phyloP scores from a whole-genome alignment of 2,113 vertebrate species.

The Sphyrna mokarran region DNA sequence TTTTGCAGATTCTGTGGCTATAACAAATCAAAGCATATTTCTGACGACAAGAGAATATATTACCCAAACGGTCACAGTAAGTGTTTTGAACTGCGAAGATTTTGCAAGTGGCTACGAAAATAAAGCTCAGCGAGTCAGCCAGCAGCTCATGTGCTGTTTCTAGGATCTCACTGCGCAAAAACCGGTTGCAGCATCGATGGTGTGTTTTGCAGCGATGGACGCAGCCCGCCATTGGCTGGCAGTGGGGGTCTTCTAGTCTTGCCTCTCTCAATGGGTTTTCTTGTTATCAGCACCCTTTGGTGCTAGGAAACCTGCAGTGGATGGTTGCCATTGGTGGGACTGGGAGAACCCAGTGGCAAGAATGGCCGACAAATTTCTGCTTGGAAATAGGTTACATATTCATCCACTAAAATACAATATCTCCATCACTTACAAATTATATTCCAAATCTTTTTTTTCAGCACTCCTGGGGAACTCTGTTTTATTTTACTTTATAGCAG shows the following conservation, averaged over 20 bases:
- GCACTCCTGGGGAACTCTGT: neutral
- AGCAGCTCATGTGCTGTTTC: neutral
- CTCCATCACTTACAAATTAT: neutral
- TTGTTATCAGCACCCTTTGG: too few species aligned
- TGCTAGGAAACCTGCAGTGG: too few species aligned
- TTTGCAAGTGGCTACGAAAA: neutral
- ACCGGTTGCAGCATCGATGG: neutral
- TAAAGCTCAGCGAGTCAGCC: neutral
- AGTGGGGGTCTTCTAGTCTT: too few species aligned
- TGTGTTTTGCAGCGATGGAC: too few species aligned
- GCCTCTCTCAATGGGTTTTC: too few species aligned
- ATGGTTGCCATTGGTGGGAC: too few species aligned
- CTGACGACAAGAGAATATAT: slow-evolving; percentile 89
- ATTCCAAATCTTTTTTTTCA: neutral
- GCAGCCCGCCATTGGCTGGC: too few species aligned
- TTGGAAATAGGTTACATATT: neutral
- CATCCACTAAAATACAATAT: too few species aligned
- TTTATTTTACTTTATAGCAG: neutral
- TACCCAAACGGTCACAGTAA: slow-evolving; percentile 94
- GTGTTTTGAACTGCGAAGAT: slow-evolving; percentile 48
- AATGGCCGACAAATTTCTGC: too few species aligned
- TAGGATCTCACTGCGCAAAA: neutral
- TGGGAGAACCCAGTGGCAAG: too few species aligned
- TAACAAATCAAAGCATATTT: slow-evolving; percentile 83
- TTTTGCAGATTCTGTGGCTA: slow-evolving; percentile 82